phyloP scores from a whole-genome alignment of 1,140 invertebrate species.

The Drosophila persimilis region DNA sequence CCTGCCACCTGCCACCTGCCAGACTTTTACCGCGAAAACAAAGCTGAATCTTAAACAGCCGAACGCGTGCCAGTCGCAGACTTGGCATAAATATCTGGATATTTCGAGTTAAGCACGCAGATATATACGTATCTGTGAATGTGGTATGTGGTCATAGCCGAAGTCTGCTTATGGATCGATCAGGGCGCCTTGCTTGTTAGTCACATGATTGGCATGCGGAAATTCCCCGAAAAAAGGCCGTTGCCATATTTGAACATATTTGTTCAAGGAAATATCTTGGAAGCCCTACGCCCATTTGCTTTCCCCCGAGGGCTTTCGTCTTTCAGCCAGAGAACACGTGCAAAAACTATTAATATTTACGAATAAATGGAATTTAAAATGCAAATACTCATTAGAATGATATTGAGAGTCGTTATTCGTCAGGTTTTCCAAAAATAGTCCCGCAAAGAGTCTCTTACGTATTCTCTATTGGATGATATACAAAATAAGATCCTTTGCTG shows the following conservation, averaged over 20 bases:
- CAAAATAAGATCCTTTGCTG: no score
- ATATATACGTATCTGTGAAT: background rate
- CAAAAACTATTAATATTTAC: background rate
- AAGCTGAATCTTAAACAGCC: constrained; percentile 3
- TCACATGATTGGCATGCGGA: constrained; percentile 39
- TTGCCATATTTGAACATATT: constrained; percentile 20
- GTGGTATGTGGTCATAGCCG: background rate
- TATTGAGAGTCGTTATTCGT: no score
- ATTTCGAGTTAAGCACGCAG: constrained; percentile 1
- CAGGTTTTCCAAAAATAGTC: no score
- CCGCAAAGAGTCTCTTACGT: no score
- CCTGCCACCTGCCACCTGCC: no score
- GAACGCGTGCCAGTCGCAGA: constrained; percentile 38
- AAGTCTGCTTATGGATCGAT: constrained; percentile 9
- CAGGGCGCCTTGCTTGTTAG: constrained; percentile 5
- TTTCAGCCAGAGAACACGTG: background rate
- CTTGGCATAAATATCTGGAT: constrained; percentile 13
- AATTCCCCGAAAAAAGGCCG: constrained; percentile 28
- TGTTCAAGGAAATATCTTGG: constrained; percentile 2
- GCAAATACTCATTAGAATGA: no score
- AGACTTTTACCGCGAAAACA: no score
- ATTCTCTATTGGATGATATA: no score
- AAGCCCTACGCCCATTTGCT: constrained; percentile 3
- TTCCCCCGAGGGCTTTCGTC: background rate
- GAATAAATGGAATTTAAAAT: background rate